These are phyloP conservation scores for Merops nubicus DNA, from an alignment of 2,113 vertebrate genomes.

Conservation along the genomic window DNA sequence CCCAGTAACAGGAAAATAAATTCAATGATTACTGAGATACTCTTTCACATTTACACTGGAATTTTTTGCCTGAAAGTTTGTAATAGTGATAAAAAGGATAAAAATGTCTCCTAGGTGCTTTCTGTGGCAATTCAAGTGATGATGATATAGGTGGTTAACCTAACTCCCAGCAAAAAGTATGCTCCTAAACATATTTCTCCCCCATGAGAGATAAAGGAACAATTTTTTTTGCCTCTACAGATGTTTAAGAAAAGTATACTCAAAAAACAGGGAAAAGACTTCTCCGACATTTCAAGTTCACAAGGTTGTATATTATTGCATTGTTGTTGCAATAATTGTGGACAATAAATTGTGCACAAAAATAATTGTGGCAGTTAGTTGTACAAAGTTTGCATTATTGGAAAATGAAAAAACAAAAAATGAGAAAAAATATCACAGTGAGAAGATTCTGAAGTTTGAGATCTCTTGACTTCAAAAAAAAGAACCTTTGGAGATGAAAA, in stretches of 20 bases:
- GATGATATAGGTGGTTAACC: rapidly evolving
- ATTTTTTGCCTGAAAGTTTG: neutral
- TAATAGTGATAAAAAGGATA: neutral
- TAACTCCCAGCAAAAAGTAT: neutral
- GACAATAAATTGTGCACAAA: too few species aligned
- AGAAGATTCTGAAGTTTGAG: neutral
- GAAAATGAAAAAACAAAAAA: neutral
- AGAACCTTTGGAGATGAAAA: neutral
- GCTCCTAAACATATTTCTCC: neutral
- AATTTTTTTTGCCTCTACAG: neutral
- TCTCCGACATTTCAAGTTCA: neutral
- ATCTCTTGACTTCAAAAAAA: neutral
- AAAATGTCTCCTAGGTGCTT: neutral
- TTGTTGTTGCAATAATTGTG: too few species aligned
- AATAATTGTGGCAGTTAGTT: too few species aligned
- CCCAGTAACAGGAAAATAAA: neutral
- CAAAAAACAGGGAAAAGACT: neutral
- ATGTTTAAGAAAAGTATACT: neutral
- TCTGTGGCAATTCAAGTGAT: neutral
- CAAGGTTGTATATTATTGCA: too few species aligned
- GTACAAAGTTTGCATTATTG: neutral
- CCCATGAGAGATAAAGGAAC: neutral
- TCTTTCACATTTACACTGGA: neutral
- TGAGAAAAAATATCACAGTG: neutral
- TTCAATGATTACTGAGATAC: neutral